Conservation (phyloP, 53 echinoderm and acorn worm species). For the Mesocentrotus franciscanus region DNA sequence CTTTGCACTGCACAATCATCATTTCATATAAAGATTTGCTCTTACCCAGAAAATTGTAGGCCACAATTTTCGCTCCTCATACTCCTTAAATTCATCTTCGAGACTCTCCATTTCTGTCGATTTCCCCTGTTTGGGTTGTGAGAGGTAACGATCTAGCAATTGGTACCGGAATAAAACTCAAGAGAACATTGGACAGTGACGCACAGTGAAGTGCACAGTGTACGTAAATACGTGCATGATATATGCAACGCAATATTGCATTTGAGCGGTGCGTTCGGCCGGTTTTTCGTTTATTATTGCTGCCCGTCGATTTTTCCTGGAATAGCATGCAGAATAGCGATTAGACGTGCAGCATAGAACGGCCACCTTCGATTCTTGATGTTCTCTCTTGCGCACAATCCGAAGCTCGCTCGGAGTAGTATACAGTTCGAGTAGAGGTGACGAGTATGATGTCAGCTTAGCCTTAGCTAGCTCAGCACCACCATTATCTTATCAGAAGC, state of each 20-base stretch:
- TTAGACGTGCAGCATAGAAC: not conserved
- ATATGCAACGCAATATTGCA: not conserved
- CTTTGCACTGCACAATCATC: not conserved
- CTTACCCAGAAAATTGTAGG: constrained; percentile 61
- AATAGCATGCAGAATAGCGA: not conserved
- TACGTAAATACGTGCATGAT: not conserved
- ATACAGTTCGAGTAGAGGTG: too few relatives aligned
- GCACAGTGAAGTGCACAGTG: not conserved
- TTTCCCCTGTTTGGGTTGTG: not conserved
- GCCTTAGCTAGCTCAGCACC: too few relatives aligned
- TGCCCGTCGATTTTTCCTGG: constrained; percentile 9
- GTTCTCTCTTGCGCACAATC: not conserved
- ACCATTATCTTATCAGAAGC: too few relatives aligned
- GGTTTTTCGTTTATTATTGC: not conserved
- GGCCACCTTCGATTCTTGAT: not conserved
- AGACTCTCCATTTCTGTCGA: constrained; percentile 23
- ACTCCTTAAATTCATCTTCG: constrained; percentile 52
- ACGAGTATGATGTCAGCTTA: too few relatives aligned
- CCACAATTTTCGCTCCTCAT: constrained; percentile 56
- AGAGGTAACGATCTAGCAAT: not conserved
- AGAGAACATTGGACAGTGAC: not conserved
- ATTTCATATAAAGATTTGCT: not conserved
- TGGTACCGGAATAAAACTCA: not conserved
- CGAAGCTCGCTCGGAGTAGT: not conserved
- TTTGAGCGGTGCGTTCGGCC: not conserved